These are phyloP conservation scores for Trichogramma evanescens DNA, from an alignment of 2,888 invertebrate genomes.

Conservation along the genomic window DNA sequence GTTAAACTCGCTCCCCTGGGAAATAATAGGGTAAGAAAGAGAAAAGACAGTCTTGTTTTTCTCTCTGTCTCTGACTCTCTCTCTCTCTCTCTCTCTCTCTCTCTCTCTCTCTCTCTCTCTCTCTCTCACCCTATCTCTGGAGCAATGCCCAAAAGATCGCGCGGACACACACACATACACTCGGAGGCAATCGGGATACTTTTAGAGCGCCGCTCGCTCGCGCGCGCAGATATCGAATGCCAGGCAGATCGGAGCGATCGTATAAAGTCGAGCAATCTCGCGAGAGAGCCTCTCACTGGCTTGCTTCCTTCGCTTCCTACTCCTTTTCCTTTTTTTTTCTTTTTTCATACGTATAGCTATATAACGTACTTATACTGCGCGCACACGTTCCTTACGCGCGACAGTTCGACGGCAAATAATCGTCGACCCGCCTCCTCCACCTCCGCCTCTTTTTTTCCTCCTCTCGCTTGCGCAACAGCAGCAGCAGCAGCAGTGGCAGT, in stretches of 20 bases:
- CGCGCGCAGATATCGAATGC: conserved; percentile 6
- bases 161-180: too few species aligned
- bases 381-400: conserved; percentile 2
- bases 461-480: neutral
- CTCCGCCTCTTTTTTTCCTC: neutral
- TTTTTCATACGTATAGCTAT: too few species aligned
- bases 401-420: conserved; percentile 23
- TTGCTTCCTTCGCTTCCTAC: neutral
- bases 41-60: neutral
- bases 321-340: too few species aligned
- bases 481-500: too few species aligned
- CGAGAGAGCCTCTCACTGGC: conserved; percentile 10
- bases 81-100: too few species aligned
- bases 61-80: too few species aligned
- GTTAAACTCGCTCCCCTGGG: conserved; percentile 25
- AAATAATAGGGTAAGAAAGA: conserved; percentile 22
- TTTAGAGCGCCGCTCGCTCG: neutral
- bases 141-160: too few species aligned
- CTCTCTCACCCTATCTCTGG: too few species aligned
- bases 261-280: conserved; percentile 16
- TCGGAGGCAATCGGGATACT: too few species aligned
- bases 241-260: neutral
- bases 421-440: neutral
- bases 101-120: too few species aligned
- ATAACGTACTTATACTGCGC: too few species aligned